Conservation (phyloP, 2,797 vertebrate genomes). For the Chelonia mydas region DNA sequence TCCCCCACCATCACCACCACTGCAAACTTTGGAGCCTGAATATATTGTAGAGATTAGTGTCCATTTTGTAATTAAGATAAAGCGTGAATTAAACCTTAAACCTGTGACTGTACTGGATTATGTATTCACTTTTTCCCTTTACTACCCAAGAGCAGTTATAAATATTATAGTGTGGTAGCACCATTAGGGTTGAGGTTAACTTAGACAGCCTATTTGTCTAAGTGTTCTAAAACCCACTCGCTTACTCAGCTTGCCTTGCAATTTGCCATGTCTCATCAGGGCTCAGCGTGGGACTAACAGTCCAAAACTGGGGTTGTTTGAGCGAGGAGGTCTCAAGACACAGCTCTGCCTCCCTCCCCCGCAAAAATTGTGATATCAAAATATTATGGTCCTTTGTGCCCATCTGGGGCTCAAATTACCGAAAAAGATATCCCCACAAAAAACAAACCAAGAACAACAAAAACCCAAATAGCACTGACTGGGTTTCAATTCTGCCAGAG, state of each 20-base stretch:
- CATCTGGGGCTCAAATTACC: too few relatives aligned
- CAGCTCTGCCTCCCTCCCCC: not conserved
- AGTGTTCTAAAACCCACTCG: not conserved
- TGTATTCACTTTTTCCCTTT: not conserved
- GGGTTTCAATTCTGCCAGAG: too few relatives aligned
- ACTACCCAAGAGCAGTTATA: not conserved
- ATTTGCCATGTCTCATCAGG: not conserved
- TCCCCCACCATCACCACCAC: not conserved
- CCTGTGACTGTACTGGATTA: not conserved
- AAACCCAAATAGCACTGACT: too few relatives aligned
- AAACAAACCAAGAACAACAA: too few relatives aligned
- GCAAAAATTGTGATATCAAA: too few relatives aligned
- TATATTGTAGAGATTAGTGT: not conserved
- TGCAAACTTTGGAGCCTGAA: not conserved
- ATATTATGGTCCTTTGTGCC: too few relatives aligned
- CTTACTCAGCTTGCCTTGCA: not conserved
- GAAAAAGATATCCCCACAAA: too few relatives aligned
- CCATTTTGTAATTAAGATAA: not conserved
- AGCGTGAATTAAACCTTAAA: not conserved
- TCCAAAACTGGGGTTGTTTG: not conserved
- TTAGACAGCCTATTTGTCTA: not conserved
- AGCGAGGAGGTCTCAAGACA: not conserved
- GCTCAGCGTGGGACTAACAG: not conserved
- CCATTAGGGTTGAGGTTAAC: not conserved
- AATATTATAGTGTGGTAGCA: not conserved